These are phyloP conservation scores for Diploptera punctata DNA, from an alignment of 2,888 invertebrate genomes.

Conservation along the genomic window DNA sequence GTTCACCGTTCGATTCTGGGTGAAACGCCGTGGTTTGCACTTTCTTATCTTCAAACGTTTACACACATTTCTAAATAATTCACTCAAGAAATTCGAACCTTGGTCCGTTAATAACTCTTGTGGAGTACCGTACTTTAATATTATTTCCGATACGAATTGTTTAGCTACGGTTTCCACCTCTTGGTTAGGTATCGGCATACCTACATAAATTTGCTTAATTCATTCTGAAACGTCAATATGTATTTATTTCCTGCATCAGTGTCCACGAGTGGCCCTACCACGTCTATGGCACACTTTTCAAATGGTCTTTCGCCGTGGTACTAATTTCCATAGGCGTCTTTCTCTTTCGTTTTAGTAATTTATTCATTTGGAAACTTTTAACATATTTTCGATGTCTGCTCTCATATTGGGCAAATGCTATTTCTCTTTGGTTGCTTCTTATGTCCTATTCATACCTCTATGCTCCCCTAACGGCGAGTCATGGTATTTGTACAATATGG, in stretches of 20 bases:
- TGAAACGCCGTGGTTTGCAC: background rate
- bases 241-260: background rate
- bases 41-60: background rate
- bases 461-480: slow-evolving; percentile 11
- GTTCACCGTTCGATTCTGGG: background rate
- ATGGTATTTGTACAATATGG: background rate
- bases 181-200: slow-evolving; percentile 47
- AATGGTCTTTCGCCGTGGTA: background rate
- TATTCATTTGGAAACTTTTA: background rate
- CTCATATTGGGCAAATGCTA: background rate
- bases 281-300: slow-evolving; percentile 7
- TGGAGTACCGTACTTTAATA: slow-evolving; percentile 44
- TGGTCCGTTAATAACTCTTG: slow-evolving; percentile 46
- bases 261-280: background rate
- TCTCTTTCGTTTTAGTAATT: background rate
- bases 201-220: background rate
- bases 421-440: background rate
- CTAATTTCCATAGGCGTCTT: background rate
- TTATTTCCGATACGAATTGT: slow-evolving; percentile 42
- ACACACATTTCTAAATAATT: slow-evolving; percentile 45
- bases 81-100: slow-evolving; percentile 48
- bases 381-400: background rate
- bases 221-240: slow-evolving; percentile 7
- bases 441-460: background rate
- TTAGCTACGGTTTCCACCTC: slow-evolving; percentile 48